phyloP scores from a whole-genome alignment of 2,797 vertebrate species.

The Ara ararauna region DNA sequence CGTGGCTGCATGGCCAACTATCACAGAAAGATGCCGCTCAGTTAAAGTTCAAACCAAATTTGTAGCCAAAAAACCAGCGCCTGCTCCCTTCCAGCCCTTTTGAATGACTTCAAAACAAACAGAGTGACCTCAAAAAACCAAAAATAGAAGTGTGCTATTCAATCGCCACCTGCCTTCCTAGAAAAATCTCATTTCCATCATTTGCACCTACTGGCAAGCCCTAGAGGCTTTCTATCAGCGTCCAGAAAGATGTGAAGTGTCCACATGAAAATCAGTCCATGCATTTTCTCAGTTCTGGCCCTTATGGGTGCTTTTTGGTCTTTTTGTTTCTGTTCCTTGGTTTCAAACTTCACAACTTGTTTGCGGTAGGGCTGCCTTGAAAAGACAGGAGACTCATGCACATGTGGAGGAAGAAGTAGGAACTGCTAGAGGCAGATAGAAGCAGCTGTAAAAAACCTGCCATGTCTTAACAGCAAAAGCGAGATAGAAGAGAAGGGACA shows the following conservation, averaged over 20 bases:
- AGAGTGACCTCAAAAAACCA: conserved; percentile 13
- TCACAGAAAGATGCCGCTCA: not conserved
- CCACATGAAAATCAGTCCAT: accelerated
- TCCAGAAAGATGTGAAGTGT: not conserved
- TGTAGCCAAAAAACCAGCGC: not conserved
- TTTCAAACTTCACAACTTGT: not conserved
- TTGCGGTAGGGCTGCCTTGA: not conserved
- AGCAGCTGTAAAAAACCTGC: not conserved
- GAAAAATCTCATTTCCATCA: conserved; percentile 2
- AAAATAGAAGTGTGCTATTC: not conserved
- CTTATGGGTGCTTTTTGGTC: not conserved
- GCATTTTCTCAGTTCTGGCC: not conserved
- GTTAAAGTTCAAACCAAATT: conserved; percentile 52
- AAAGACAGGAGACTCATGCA: not conserved
- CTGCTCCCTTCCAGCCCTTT: not conserved
- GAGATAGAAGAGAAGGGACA: not conserved
- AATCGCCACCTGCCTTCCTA: not conserved
- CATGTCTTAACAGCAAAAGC: not conserved
- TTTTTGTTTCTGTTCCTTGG: not conserved
- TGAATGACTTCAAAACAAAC: conserved; percentile 52
- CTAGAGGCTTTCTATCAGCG: not conserved
- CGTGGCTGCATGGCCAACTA: not conserved
- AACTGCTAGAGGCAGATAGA: not conserved
- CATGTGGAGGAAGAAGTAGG: not conserved
- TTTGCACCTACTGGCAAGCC: not conserved